Conservation (phyloP, 2,113 vertebrate species). For the Hemichromis elongatus region DNA sequence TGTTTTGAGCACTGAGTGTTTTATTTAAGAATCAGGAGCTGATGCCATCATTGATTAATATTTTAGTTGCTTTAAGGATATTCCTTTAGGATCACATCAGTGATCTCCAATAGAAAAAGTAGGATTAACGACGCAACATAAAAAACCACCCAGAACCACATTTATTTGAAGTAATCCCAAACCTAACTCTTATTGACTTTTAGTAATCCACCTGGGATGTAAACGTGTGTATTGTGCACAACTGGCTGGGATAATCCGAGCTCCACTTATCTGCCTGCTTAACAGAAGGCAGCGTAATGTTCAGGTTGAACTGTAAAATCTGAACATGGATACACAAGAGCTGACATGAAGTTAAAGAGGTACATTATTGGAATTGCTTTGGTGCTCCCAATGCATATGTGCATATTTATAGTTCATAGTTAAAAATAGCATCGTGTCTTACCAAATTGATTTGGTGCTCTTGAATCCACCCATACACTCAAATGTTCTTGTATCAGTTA, state of each 20-base stretch:
- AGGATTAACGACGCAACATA: background rate
- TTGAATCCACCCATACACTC: background rate
- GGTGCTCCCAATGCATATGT: background rate
- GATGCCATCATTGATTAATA: background rate
- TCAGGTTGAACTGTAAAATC: background rate
- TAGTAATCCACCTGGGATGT: background rate
- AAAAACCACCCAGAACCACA: background rate
- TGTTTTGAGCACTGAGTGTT: background rate
- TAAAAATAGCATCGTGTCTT: background rate
- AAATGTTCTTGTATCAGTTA: constrained; percentile 16
- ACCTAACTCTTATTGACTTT: background rate
- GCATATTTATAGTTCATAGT: background rate
- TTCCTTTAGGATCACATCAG: background rate
- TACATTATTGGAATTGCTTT: background rate
- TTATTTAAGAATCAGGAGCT: background rate
- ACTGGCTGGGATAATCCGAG: background rate
- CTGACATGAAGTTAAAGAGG: background rate
- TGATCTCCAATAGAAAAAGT: background rate
- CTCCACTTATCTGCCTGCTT: background rate
- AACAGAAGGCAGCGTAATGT: background rate
- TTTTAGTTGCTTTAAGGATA: background rate
- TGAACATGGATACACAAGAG: background rate
- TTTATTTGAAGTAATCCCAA: background rate
- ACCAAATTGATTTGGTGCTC: background rate
- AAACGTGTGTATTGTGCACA: constrained; percentile 16